Evolutionary conservation across 2,113 vertebrate species (phyloP), one percentile per base, ranked within the genome.

Genomic region (Engraulis encrasicolus): DNA sequence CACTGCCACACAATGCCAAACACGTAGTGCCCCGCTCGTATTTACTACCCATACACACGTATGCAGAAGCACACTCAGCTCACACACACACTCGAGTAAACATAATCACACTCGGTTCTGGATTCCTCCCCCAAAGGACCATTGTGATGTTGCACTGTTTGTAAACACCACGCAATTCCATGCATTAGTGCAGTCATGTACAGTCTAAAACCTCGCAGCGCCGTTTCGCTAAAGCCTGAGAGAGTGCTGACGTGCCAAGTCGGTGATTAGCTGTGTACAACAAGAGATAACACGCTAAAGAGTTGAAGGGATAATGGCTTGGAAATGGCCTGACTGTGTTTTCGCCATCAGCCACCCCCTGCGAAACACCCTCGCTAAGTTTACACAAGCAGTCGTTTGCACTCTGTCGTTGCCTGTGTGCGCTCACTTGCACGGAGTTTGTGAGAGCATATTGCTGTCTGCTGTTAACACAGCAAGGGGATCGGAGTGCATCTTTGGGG

Each of bases 81-180:
- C 50, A 40, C 50, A 83, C 50, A 83, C 34, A 85, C 81, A 71
- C 80, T 84, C 37, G 17, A 31, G 45, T 40, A 52, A 23, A 38
- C 78, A 66, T 77, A 84, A 78, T 79, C 80, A 81, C n/a, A 84
- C 38, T 49, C 36, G 20, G 54, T 48, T 77, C 27, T 1, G 74
- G 50, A 71, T 78, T 85, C 81, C 86, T n/a, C 50, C n/a, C 78
- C 54, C 49, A 49, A 19, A 58, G 66, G 48, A 78, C 77, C 45
- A 31, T 40, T 20, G 50, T 20, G 34, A 37, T 54, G 80, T 61
- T 81, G 50, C 12, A 66, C 34, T 81, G 80, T 81, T 40, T 23
- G 23, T 66, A 66, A 66, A 66, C 58, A 66, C 23, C 58, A 66
- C 27, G 58, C 58, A 66, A 31, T 66, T 31, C 58, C 58, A 66